Base-by-base conservation (phyloP, 2,113 vertebrate species). In the Helogale parvula region DNA sequence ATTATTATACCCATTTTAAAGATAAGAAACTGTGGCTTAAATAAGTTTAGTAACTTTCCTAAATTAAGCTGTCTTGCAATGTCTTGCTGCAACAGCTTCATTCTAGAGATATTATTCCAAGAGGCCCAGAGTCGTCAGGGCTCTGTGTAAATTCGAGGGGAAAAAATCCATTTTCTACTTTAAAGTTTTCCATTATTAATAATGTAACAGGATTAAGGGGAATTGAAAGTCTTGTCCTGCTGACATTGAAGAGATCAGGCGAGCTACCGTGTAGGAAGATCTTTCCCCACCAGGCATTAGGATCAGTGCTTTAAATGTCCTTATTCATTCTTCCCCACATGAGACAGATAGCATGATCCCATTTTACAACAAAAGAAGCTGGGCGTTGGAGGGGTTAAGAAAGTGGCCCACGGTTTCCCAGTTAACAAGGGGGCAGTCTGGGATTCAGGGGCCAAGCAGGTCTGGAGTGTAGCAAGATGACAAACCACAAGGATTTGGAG, bases 131-230 rank as follows among this genome's bases (percentile, higher is more conserved):
- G 47, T 82, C 50, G 69, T 76, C 19, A 66, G 14, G 25, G 1
- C 47, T 68, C 2, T 63, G 86, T 45, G 27, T 25, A 74, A 88
- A 47, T 57, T 66, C 1, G 13, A 71, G 14, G 9, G 11, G 3
- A 19, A 27, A 41, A 71, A 54, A 57, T 60, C 19, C 25, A 50
- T 74, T 68, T 74, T 93, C 72, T 60, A 50, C n/a, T 85, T 90
- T 50, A 41, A 88, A 82, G 16, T 35, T 95, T 83, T 76, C n/a
- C 29, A 38, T 82, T 91, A 77, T 90, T 81, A 82, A 69, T 82
- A 80, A 86, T 60, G 9, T 54, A 83, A 87, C 33, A 93, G 38
- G 33, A 31, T 74, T 88, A 68, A 47, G 10, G 23, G 4, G 9
- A 7, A 88, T 45, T 84, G n/a, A 50, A 38, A 71, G 21, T 15